These are phyloP conservation scores for Epicauta chinensis DNA, from an alignment of 1,140 invertebrate species.

Conservation along the genomic window DNA sequence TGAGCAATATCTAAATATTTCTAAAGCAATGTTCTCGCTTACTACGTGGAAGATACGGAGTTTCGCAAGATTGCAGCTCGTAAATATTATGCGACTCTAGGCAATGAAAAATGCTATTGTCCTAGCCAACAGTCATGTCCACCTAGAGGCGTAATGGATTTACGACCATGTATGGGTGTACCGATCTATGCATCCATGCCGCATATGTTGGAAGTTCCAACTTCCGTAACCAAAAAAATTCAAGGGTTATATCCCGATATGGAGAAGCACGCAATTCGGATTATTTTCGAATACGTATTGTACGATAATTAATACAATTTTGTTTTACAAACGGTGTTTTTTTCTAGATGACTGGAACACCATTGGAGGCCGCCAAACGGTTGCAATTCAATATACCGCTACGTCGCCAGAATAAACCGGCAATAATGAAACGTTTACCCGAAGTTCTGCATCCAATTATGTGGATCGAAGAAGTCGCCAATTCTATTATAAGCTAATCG, in stretches of 20 bases:
- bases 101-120: slow-evolving; percentile 72
- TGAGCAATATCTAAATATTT: too few species aligned
- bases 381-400: slow-evolving; percentile 65
- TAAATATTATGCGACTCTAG: slow-evolving; percentile 33
- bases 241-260: slow-evolving; percentile 63
- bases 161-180: slow-evolving; percentile 57
- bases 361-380: slow-evolving; percentile 58
- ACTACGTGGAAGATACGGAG: slow-evolving; percentile 50
- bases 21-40: slow-evolving; percentile 54
- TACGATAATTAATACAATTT: neutral
- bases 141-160: slow-evolving; percentile 62
- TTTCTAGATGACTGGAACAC: slow-evolving; percentile 36
- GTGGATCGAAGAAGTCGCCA: slow-evolving; percentile 66
- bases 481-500: too few species aligned
- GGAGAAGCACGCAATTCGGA: slow-evolving; percentile 49
- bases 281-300: slow-evolving; percentile 6
- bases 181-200: slow-evolving; percentile 69
- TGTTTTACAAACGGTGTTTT: neutral
- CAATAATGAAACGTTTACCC: slow-evolving; percentile 56
- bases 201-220: slow-evolving; percentile 69
- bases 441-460: slow-evolving; percentile 58
- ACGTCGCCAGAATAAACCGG: slow-evolving; percentile 55
- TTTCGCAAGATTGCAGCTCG: slow-evolving; percentile 60
- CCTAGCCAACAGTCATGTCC: slow-evolving; percentile 56
- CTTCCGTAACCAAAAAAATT: slow-evolving; percentile 46